These are phyloP conservation scores for Nematostella vectensis DNA, from an alignment of 92 coral and sea anemone genomes.

Conservation along the genomic window DNA sequence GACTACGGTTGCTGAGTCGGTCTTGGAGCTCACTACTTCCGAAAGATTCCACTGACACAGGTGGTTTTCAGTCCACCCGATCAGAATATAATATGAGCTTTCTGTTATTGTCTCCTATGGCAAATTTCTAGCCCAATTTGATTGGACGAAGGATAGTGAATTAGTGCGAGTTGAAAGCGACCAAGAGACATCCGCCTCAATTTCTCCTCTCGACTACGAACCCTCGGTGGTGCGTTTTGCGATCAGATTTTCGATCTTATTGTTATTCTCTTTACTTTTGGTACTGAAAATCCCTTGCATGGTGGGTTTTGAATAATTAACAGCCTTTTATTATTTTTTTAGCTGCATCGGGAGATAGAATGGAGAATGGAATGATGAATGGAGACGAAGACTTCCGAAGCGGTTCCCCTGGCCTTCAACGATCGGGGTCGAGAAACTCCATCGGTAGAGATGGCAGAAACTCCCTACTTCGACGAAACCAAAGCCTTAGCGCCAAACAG, in stretches of 20 bases:
- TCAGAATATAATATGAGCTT: constrained; percentile 97
- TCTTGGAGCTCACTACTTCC: constrained; percentile 26
- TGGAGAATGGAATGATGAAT: constrained; percentile 95
- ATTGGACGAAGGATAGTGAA: constrained; percentile 61
- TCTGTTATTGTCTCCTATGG: constrained; percentile 78
- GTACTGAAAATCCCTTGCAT: constrained; percentile 11
- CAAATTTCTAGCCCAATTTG: constrained; percentile 73
- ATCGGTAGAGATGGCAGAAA: constrained; percentile 76
- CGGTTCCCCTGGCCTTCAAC: constrained; percentile 69
- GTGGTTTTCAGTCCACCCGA: constrained; percentile 73
- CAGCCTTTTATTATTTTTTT: constrained; percentile 19
- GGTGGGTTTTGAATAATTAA: constrained; percentile 51
- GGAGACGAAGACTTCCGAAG: constrained; percentile 78
- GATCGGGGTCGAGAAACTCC: constrained; percentile 87
- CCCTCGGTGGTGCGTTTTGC: constrained; percentile 42
- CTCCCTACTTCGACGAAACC: constrained; percentile 91
- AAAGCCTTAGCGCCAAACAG: constrained; percentile 90
- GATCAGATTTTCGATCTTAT: constrained; percentile 13
- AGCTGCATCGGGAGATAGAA: constrained; percentile 46
- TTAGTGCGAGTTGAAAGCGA: constrained; percentile 60
- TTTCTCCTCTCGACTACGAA: constrained; percentile 29
- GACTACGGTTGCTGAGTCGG: constrained; percentile 46
- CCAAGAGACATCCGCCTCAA: constrained; percentile 40
- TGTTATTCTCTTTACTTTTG: constrained; percentile 20
- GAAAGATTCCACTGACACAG: constrained; percentile 31